Evolutionary conservation across 2,888 invertebrate species (phyloP).

Genomic region (Hofmannophila pseudospretella): DNA sequence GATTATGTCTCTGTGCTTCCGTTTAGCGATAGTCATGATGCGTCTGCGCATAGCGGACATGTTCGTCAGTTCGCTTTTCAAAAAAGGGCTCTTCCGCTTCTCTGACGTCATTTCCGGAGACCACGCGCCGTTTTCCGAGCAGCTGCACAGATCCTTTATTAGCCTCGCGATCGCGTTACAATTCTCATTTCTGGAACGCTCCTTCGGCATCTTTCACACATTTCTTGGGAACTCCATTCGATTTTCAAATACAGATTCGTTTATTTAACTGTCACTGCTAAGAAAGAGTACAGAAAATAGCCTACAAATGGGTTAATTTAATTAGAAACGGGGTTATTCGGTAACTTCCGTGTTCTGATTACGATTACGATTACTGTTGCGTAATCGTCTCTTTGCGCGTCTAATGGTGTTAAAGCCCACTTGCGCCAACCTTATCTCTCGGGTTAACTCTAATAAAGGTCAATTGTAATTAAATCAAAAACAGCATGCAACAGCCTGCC

Average conservation of each 20-base stretch:
- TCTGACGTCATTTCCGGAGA: slow-evolving; percentile 70
- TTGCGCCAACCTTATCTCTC: too few species aligned
- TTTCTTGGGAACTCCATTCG: slow-evolving; percentile 11
- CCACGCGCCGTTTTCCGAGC: slow-evolving; percentile 72
- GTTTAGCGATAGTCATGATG: slow-evolving; percentile 61
- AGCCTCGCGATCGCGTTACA: slow-evolving; percentile 67
- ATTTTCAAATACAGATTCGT: slow-evolving; percentile 21
- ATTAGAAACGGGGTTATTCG: slow-evolving; percentile 33
- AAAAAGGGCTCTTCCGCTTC: slow-evolving; percentile 53
- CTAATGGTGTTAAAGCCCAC: slow-evolving; percentile 7
- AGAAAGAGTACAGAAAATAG: slow-evolving; percentile 59
- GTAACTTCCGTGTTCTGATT: slow-evolving; percentile 27
- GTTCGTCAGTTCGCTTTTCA: slow-evolving; percentile 67
- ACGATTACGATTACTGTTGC: slow-evolving; percentile 18
- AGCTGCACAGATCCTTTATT: slow-evolving; percentile 71
- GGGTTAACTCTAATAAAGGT: too few species aligned
- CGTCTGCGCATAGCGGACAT: slow-evolving; percentile 68
- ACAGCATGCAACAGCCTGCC: too few species aligned
- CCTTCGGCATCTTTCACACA: slow-evolving; percentile 56
- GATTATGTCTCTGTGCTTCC: slow-evolving; percentile 42
- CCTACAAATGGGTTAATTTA: slow-evolving; percentile 28
- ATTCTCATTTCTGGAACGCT: slow-evolving; percentile 49
- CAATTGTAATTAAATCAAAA: too few species aligned
- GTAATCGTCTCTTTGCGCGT: slow-evolving; percentile 23
- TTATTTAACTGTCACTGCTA: slow-evolving; percentile 63